Conservation (phyloP, 2,113 vertebrate genomes). For the Psilopogon haemacephalus region DNA sequence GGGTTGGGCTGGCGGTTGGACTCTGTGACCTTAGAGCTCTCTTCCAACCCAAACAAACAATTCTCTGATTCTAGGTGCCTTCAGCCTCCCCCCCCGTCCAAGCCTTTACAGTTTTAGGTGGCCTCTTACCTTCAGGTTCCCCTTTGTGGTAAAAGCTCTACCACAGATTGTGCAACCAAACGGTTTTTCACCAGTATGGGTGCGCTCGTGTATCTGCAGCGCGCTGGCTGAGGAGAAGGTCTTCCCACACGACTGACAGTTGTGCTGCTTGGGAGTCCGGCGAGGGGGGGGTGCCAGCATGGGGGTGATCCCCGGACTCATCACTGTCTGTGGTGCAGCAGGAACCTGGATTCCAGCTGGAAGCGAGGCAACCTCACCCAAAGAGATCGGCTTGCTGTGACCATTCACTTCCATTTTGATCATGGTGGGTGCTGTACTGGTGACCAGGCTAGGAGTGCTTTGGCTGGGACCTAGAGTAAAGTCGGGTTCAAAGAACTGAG, state of each 20-base stretch:
- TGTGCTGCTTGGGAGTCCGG: constrained; percentile 98
- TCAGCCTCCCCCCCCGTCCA: background rate
- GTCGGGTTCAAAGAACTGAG: constrained; percentile 81
- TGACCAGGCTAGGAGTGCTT: constrained; percentile 87
- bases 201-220: constrained; percentile 98
- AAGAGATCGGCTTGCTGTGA: constrained; percentile 87
- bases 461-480: constrained; percentile 88
- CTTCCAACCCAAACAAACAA: too few relatives aligned
- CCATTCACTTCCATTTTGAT: constrained; percentile 99
- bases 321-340: constrained; percentile 85
- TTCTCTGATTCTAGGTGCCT: background rate
- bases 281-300: constrained; percentile 96
- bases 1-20: too few relatives aligned
- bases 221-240: constrained; percentile 99
- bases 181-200: constrained; percentile 98
- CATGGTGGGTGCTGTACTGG: constrained; percentile 87
- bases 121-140: constrained; percentile 96
- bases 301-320: constrained; percentile 90
- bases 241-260: constrained; percentile 98
- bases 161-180: constrained; percentile 98
- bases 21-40: too few relatives aligned
- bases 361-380: constrained; percentile 88
- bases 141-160: constrained; percentile 98
- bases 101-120: constrained; percentile 50
- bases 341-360: constrained; percentile 88